These are phyloP conservation scores for Pocillopora verrucosa DNA, from an alignment of 64 coral and sea anemone genomes.

Conservation along the genomic window DNA sequence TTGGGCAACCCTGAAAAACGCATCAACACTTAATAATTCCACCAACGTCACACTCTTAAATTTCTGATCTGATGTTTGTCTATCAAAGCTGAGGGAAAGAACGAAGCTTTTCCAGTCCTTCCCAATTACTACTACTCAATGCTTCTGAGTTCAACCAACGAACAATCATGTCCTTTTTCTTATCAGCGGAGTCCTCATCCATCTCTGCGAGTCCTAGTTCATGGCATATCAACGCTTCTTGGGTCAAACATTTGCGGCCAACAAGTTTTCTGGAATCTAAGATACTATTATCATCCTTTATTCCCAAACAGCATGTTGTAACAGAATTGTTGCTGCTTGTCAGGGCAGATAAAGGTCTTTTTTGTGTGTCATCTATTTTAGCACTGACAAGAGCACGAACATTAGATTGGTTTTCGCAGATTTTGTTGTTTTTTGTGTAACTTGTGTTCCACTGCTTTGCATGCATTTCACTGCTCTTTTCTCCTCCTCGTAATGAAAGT, in stretches of 20 bases:
- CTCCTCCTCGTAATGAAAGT: conserved; percentile 3
- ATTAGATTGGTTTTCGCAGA: neutral
- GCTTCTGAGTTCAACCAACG: conserved; percentile 1
- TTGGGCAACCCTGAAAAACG: too few species aligned
- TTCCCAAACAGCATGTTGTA: neutral
- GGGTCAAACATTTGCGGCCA: neutral
- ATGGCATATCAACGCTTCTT: neutral
- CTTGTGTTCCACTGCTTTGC: neutral
- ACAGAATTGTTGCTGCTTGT: neutral
- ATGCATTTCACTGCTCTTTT: neutral
- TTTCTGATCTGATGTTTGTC: neutral
- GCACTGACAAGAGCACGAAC: neutral
- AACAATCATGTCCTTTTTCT: conserved; percentile 14
- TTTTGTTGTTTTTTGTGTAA: neutral
- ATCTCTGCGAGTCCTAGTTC: neutral
- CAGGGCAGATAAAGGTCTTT: neutral
- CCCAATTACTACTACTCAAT: neutral
- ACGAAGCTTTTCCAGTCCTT: neutral
- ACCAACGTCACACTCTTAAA: neutral
- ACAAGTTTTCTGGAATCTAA: neutral
- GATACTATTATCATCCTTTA: neutral
- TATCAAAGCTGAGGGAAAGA: neutral
- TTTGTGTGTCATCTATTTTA: neutral
- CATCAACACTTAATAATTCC: too few species aligned
- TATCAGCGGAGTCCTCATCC: neutral